Evolutionary conservation across 2,888 invertebrate species (phyloP).

Genomic region (Hydrotaea cyrtoneurina): DNA sequence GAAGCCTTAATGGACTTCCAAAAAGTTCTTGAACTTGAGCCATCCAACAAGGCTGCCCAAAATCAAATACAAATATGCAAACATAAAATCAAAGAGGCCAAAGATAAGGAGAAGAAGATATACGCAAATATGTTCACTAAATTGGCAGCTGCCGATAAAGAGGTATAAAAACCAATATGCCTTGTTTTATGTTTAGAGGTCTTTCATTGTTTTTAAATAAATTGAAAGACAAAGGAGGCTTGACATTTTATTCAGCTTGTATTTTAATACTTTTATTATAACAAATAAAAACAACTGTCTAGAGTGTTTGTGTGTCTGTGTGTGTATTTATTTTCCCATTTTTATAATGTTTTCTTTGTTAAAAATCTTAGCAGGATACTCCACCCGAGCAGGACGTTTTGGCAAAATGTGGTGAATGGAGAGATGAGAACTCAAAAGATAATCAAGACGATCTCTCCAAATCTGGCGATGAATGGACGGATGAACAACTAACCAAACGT

Average conservation of each 20-base stretch:
- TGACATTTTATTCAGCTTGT: background rate
- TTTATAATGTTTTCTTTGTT: conserved; percentile 2
- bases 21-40: conserved; percentile 88
- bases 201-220: too few relatives aligned
- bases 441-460: conserved; percentile 69
- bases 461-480: conserved; percentile 68
- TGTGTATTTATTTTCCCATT: background rate
- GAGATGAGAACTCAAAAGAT: conserved; percentile 77
- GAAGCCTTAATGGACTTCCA: conserved; percentile 90
- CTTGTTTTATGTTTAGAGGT: too few relatives aligned
- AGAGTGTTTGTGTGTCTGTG: conserved; percentile 18
- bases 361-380: conserved; percentile 69
- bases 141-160: conserved; percentile 90
- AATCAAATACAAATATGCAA: conserved; percentile 88
- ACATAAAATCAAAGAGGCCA: conserved; percentile 87
- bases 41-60: conserved; percentile 93
- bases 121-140: conserved; percentile 98
- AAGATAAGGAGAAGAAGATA: conserved; percentile 90
- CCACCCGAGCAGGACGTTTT: conserved; percentile 76
- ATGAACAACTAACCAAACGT: conserved; percentile 77
- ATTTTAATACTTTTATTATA: background rate
- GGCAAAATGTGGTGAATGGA: conserved; percentile 78
- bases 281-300: background rate
- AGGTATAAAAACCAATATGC: conserved; percentile 82
- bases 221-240: too few relatives aligned